phyloP scores from a whole-genome alignment of 2,797 vertebrate species.

The Morus bassanus region DNA sequence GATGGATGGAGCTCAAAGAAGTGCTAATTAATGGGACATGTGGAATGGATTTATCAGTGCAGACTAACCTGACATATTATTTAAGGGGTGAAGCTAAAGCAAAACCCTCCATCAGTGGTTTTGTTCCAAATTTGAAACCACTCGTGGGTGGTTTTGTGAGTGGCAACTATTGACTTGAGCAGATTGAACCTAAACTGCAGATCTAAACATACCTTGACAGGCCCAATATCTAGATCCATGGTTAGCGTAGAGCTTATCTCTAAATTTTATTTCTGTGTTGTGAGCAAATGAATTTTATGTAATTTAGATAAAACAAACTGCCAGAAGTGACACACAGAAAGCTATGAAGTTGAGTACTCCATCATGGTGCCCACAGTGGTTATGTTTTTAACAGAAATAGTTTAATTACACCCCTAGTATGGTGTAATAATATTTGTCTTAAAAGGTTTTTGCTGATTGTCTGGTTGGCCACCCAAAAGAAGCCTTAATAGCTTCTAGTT shows the following conservation, averaged over 20 bases:
- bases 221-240: neutral
- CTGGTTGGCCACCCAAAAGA: neutral
- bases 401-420: conserved; percentile 5
- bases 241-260: neutral
- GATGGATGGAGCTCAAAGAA: neutral
- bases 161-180: neutral
- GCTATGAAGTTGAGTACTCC: neutral
- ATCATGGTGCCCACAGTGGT: neutral
- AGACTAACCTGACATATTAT: neutral
- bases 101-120: neutral
- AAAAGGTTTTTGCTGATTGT: neutral
- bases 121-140: neutral
- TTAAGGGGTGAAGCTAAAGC: neutral
- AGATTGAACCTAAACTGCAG: neutral
- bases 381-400: neutral
- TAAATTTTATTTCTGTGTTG: neutral
- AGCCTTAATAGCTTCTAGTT: conserved; percentile 6
- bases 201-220: neutral
- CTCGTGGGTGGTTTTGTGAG: neutral
- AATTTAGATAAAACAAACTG: neutral
- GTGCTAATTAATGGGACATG: neutral
- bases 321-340: neutral
- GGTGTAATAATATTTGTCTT: neutral
- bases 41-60: neutral
- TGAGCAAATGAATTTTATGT: neutral